Base-by-base conservation (phyloP, 1,140 invertebrate species). In the Halictus rubicundus region DNA sequence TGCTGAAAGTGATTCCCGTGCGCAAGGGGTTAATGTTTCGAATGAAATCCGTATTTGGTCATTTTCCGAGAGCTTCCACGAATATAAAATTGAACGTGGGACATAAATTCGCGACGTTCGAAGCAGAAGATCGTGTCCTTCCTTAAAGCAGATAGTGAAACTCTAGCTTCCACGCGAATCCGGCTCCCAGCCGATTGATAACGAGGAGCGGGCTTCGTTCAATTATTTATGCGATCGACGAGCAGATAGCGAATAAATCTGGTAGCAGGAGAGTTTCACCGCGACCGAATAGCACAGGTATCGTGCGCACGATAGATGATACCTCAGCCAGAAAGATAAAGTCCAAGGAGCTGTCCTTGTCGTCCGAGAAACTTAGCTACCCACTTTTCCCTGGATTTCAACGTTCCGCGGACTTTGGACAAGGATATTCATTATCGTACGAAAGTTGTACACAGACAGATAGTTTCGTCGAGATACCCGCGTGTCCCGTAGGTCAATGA, bases 141-240 rank as follows among this genome's bases (percentile, higher is more conserved):
- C 42, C 16, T 54, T 54, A 54, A 32, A 32, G 21, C 49, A 54
- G 49, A 54, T 54, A 54, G 21, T 21, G 16, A 21, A 54, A 54
- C 49, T 21, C 49, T 54, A 54, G 49, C 49, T 42, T 61, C 57
- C 42, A 61, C 32, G 6, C 37, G 10, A 5, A 61, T 12, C 14
- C 37, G 25, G 16, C 42, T n/a, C 10, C 27, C 25, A 25, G 7
- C 32, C 49, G 12, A 54, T 5, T 23, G 74, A 60, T 60, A 49
- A 39, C 63, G 63, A 42, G 12, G 4, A 49, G 32, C 60, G 14
- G 42, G 42, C 42, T 12, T 64, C 25, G 42, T 61, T 52, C 19
- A 64, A 76, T 76, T 68, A 76, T 76, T 68, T 68, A 76, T 68
- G 25, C 54, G 64, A 64, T 52, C 25, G 32, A 16, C 60, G 42